A percentile compares a stretch with the other conserved stretches of the same genome.
These are phyloP conservation scores for Rhineura floridana DNA, from an alignment of 2,113 vertebrate species.

Conservation along the genomic window DNA sequence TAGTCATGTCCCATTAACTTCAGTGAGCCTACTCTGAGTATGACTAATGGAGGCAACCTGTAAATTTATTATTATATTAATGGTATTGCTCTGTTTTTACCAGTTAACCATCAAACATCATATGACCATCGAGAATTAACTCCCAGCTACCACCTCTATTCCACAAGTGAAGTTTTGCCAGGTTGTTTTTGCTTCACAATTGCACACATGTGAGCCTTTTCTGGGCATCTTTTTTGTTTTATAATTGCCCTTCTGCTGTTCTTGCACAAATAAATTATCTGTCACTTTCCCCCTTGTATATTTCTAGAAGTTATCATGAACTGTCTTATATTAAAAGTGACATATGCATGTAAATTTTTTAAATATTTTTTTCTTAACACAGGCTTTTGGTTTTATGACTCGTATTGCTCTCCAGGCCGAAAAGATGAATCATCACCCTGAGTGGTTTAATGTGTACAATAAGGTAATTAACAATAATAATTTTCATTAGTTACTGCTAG, in stretches of 20 bases:
- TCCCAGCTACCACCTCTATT: neutral
- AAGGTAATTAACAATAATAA: conserved; percentile 83
- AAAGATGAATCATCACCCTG: conserved; percentile 98
- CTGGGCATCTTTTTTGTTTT: neutral
- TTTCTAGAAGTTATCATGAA: neutral
- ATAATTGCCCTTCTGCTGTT: neutral
- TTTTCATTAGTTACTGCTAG: neutral
- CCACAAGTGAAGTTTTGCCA: neutral
- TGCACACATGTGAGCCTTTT: neutral
- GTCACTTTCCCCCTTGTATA: neutral
- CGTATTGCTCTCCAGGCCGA: conserved; percentile 95
- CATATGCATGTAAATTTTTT: neutral
- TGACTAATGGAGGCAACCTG: too few species aligned
- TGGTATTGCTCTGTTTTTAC: neutral
- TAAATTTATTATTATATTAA: neutral
- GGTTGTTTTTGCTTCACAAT: neutral
- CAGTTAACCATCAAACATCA: neutral
- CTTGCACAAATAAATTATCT: neutral
- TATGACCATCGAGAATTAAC: neutral
- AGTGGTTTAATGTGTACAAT: conserved; percentile 98
- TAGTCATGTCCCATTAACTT: too few species aligned
- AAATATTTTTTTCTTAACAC: conserved; percentile 40
- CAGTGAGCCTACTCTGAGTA: too few species aligned
- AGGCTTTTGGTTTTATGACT: conserved; percentile 99
- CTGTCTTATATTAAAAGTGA: neutral